Conservation (phyloP, 2,113 vertebrate genomes). For the Emydocephalus ijimae region DNA sequence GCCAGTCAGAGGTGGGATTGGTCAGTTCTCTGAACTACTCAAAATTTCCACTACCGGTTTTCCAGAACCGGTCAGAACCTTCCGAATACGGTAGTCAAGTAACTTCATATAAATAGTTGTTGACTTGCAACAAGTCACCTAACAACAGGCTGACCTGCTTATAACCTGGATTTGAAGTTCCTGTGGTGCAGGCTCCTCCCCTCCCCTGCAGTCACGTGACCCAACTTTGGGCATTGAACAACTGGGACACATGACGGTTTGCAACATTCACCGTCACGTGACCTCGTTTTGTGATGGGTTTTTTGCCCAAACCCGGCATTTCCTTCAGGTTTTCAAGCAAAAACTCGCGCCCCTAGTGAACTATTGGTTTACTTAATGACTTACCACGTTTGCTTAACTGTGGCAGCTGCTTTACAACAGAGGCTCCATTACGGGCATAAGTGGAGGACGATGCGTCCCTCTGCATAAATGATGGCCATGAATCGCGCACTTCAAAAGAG, state of each 20-base stretch:
- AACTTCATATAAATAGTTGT: not conserved
- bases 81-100: not conserved
- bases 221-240: not conserved
- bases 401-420: not conserved
- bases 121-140: not conserved
- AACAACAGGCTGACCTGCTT: not conserved
- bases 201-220: not conserved
- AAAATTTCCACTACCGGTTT: no score
- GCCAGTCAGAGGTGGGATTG: no score
- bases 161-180: no score
- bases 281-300: not conserved
- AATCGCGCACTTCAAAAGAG: not conserved
- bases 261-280: not conserved
- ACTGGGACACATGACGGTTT: not conserved
- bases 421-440: not conserved
- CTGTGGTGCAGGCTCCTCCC: no score
- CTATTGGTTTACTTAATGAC: not conserved
- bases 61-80: no score
- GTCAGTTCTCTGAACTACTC: no score
- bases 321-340: not conserved
- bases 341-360: not conserved
- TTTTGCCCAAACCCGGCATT: not conserved
- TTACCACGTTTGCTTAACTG: not conserved
- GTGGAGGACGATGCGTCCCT: not conserved
- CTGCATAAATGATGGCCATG: not conserved